Percentiles rank a stretch among this genome's conserved stretches.
Evolutionary conservation across 92 coral and sea anemone species (phyloP).

Genomic region (Phenganax stokvisi): DNA sequence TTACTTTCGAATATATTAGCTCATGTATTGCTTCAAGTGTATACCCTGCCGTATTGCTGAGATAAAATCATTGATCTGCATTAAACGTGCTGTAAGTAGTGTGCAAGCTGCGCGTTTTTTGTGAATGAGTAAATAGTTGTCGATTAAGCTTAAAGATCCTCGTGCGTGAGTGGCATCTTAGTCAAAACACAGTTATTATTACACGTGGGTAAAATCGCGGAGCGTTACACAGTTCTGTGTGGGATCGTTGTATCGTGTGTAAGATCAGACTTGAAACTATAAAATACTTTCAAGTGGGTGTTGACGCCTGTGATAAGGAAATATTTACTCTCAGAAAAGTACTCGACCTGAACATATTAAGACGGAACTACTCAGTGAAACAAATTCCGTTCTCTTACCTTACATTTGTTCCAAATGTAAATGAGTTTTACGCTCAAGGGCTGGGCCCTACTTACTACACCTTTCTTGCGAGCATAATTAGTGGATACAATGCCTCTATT

Average conservation of each 20-base stretch:
- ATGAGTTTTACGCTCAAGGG: not conserved
- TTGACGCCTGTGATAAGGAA: conserved; percentile 27
- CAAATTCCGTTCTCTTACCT: not conserved
- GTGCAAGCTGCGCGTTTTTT: not conserved
- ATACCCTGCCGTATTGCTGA: not conserved
- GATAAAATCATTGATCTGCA: not conserved
- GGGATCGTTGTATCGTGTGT: not conserved
- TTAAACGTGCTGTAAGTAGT: not conserved
- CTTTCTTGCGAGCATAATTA: too few species aligned
- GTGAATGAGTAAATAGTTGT: not conserved
- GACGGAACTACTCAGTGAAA: not conserved
- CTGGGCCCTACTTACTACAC: not conserved
- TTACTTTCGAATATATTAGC: not conserved
- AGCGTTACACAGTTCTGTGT: not conserved
- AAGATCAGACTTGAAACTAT: conserved; percentile 2
- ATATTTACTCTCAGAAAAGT: not conserved
- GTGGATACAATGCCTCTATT: too few species aligned
- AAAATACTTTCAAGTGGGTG: conserved; percentile 35
- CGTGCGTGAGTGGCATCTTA: too few species aligned
- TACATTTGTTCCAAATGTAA: not conserved
- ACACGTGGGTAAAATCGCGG: not conserved
- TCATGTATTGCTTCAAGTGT: not conserved
- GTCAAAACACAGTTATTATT: too few species aligned
- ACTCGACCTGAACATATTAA: not conserved
- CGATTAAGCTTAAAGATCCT: too few species aligned